Conservation (phyloP, 1,140 invertebrate species). For the Eumaeus atala region DNA sequence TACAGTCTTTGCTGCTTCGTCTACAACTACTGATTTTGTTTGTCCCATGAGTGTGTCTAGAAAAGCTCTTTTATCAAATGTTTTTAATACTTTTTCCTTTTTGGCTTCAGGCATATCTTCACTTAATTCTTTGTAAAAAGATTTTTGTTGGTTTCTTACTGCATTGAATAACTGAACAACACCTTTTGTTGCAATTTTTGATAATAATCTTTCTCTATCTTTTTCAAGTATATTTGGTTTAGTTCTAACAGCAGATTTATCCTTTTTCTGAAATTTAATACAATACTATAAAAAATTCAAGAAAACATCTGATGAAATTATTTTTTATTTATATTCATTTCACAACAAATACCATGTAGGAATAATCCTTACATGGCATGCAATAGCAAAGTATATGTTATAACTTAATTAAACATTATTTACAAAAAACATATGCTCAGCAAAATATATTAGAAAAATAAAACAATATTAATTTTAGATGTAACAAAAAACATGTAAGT, state of each 20-base stretch:
- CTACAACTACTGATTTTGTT: conserved; percentile 77
- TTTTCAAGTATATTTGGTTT: conserved; percentile 85
- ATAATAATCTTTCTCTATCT: conserved; percentile 82
- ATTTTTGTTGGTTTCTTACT: conserved; percentile 88
- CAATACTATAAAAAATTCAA: no score
- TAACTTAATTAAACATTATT: conserved; percentile 16
- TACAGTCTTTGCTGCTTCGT: conserved; percentile 68
- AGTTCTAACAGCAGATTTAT: conserved; percentile 78
- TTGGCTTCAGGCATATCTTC: conserved; percentile 86
- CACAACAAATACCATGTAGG: no score
- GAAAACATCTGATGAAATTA: no score
- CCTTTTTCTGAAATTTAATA: conserved; percentile 73
- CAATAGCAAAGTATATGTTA: no score
- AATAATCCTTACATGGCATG: no score
- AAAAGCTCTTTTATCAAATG: conserved; percentile 87
- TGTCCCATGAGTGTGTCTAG: conserved; percentile 87
- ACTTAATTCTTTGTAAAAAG: conserved; percentile 82
- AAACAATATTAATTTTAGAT: no score
- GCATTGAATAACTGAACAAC: conserved; percentile 95
- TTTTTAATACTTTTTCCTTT: conserved; percentile 87
- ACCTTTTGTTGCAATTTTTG: conserved; percentile 91
- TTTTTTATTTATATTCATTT: no score
- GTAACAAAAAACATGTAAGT: no score
- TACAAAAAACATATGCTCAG: no score
- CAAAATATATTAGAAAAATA: no score